Percentiles rank a stretch among this genome's conserved stretches.
These are phyloP conservation scores for Lasius platythorax DNA, from an alignment of 2,888 invertebrate genomes.

Conservation along the genomic window DNA sequence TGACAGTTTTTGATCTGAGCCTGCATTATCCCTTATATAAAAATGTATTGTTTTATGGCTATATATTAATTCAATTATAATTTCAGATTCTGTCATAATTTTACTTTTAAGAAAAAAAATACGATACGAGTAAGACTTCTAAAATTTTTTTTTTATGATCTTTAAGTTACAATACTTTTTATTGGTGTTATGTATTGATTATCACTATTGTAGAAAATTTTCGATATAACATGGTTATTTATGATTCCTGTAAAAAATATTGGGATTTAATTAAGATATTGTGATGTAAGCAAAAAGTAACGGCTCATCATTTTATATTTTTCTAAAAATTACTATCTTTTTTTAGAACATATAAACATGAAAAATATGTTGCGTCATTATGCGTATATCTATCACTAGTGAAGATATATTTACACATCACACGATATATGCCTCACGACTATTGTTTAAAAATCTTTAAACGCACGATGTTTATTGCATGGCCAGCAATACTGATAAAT, in stretches of 20 bases:
- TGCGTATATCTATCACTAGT: constrained; percentile 3
- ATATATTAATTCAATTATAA: too few relatives aligned
- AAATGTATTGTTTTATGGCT: neutral
- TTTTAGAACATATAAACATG: neutral
- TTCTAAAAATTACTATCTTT: neutral
- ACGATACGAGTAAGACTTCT: neutral
- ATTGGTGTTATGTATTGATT: neutral
- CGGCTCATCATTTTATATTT: neutral
- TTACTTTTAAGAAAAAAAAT: neutral
- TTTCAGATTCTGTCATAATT: too few relatives aligned
- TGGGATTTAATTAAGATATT: neutral
- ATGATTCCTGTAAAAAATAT: neutral
- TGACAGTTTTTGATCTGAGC: too few relatives aligned
- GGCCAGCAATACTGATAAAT: constrained; percentile 60
- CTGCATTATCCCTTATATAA: too few relatives aligned
- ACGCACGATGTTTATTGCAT: constrained; percentile 47
- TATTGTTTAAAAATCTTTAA: constrained; percentile 19
- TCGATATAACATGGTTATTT: neutral
- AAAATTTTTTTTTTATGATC: too few relatives aligned
- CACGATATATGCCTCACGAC: constrained; percentile 9
- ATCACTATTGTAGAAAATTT: neutral
- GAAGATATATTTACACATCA: neutral
- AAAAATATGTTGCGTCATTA: constrained; percentile 7
- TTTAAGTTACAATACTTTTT: neutral
- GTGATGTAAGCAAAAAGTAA: neutral